Percentiles rank a stretch among this genome's conserved stretches.
phyloP scores from a whole-genome alignment of 1,140 invertebrate genomes.

The Semibalanus balanoides region DNA sequence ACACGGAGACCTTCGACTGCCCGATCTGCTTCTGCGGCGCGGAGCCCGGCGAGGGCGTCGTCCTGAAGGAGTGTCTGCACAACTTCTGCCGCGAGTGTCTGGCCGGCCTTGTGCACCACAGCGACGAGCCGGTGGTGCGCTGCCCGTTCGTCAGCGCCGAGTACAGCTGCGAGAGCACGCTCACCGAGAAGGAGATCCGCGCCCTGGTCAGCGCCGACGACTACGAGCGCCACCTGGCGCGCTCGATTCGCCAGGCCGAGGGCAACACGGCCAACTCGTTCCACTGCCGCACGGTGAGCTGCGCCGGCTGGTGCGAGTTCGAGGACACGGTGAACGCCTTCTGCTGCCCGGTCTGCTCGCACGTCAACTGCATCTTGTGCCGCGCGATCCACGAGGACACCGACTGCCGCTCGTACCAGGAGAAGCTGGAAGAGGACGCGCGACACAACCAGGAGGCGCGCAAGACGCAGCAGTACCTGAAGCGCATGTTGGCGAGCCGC shows the following conservation, averaged over 20 bases:
- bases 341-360: slow-evolving; percentile 65
- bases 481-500: slow-evolving; percentile 63
- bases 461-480: slow-evolving; percentile 26
- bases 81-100: slow-evolving; percentile 70
- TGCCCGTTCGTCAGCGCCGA: slow-evolving; percentile 63
- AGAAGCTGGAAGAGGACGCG: slow-evolving; percentile 15
- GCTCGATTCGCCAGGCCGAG: slow-evolving; percentile 64
- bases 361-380: slow-evolving; percentile 73
- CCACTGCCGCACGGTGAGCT: slow-evolving; percentile 81
- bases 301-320: slow-evolving; percentile 75
- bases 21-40: slow-evolving; percentile 63
- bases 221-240: slow-evolving; percentile 64
- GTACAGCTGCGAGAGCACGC: slow-evolving; percentile 56
- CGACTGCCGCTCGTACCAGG: not conserved
- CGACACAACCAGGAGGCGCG: not conserved
- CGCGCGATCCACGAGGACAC: slow-evolving; percentile 31
- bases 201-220: slow-evolving; percentile 54
- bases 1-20: slow-evolving; percentile 61
- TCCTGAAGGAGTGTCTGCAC: slow-evolving; percentile 77
- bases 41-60: slow-evolving; percentile 49
- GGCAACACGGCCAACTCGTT: slow-evolving; percentile 70
- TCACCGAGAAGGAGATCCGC: slow-evolving; percentile 78
- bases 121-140: slow-evolving; percentile 56
- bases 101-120: slow-evolving; percentile 54
- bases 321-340: slow-evolving; percentile 78